A percentile compares a stretch with the other conserved stretches of the same genome.
Evolutionary conservation across 2,113 vertebrate species (phyloP).

Genomic region (Petrocephalus microphthalmus): DNA sequence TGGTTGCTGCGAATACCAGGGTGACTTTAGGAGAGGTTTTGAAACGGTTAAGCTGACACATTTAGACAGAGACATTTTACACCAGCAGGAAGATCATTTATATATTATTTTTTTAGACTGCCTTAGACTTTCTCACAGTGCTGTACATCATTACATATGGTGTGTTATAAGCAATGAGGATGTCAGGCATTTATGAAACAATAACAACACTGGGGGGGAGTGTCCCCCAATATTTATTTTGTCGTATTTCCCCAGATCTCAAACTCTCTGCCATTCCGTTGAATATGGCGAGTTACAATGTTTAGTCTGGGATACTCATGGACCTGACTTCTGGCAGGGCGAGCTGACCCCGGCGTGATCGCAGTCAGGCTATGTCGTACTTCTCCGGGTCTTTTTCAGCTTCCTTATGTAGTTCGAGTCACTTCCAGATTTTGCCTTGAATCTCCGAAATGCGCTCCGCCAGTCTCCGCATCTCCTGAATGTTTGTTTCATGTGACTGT

Average conservation of each 20-base stretch:
- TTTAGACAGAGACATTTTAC: background rate
- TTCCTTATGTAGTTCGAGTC: background rate
- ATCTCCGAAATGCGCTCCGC: background rate
- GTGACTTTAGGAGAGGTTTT: background rate
- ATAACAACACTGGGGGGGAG: background rate
- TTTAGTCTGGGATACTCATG: background rate
- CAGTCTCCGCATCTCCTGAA: background rate
- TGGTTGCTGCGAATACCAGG: background rate
- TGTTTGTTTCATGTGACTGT: background rate
- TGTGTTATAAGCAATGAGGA: background rate
- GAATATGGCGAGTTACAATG: background rate
- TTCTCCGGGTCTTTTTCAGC: background rate
- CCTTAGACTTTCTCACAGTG: background rate
- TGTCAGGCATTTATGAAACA: background rate
- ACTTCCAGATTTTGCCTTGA: background rate
- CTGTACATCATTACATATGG: background rate
- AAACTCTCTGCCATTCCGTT: background rate
- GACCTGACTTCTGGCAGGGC: background rate
- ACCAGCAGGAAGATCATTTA: background rate
- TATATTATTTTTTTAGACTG: background rate
- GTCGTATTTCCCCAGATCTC: background rate
- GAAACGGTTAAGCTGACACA: background rate
- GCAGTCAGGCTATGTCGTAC: background rate
- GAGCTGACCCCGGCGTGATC: background rate
- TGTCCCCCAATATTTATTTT: background rate